phyloP scores from a whole-genome alignment of 2,888 invertebrate species.

The Lissocephala sabroskyi region DNA sequence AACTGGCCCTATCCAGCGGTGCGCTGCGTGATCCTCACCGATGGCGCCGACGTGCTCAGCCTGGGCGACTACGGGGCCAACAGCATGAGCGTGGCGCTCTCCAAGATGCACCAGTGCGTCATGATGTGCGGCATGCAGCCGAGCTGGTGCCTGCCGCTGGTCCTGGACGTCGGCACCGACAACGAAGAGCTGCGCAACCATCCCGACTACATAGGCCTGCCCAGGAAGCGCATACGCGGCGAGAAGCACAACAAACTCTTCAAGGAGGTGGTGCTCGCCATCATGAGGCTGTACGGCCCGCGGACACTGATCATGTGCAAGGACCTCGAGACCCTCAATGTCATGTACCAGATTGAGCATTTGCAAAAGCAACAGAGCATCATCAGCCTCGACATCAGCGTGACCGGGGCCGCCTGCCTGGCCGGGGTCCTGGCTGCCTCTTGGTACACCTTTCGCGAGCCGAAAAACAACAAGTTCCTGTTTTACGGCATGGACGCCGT shows the following conservation, averaged over 20 bases:
- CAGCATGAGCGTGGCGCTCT: slow-evolving; percentile 9
- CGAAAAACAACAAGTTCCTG: slow-evolving; percentile 27
- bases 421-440: slow-evolving; percentile 33
- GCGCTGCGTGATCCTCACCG: slow-evolving; percentile 33
- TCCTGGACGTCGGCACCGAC: slow-evolving; percentile 41
- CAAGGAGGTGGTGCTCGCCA: slow-evolving; percentile 38
- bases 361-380: slow-evolving; percentile 31
- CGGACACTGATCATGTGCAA: slow-evolving; percentile 28
- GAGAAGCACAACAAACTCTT: slow-evolving; percentile 24
- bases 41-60: slow-evolving; percentile 21
- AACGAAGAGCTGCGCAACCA: slow-evolving; percentile 21
- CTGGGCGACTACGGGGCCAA: slow-evolving; percentile 32
- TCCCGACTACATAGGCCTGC: slow-evolving; percentile 22
- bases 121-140: slow-evolving; percentile 36
- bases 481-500: slow-evolving; percentile 27
- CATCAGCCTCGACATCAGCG: slow-evolving; percentile 31
- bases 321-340: slow-evolving; percentile 10
- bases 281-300: slow-evolving; percentile 27
- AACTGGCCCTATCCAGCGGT: slow-evolving; percentile 33
- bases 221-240: slow-evolving; percentile 11
- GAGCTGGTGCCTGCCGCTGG: slow-evolving; percentile 24
- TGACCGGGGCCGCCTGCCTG: slow-evolving; percentile 31
- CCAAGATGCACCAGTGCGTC: slow-evolving; percentile 20
- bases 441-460: slow-evolving; percentile 5
- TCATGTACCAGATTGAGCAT: slow-evolving; percentile 8